Base-by-base conservation (phyloP, 2,113 vertebrate genomes). In the Pseudorectes ferrugineus region DNA sequence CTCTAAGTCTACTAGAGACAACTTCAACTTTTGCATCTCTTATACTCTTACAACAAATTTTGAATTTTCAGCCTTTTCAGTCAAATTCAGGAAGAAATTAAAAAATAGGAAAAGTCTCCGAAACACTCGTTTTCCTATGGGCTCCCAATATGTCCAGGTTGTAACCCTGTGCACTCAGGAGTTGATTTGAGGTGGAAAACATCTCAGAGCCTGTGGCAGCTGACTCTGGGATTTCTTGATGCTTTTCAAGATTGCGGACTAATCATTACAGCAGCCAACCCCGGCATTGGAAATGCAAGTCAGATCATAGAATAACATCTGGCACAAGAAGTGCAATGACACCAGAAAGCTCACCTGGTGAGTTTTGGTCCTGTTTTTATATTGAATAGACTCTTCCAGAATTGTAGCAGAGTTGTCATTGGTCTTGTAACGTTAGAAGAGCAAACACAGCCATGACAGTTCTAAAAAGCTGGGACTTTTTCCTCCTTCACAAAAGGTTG, bases 291-390 rank as follows among this genome's bases (percentile, higher is more conserved):
- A 79, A 68, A 45, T 38, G 20, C 12, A 43, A 65, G 42, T 58
- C 75, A 73, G 28, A 19, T 48, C 23, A 8, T 5, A 71, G 49
- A 40, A 48, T 40, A 59, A 46, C 21, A 19, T 46, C 42, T 26
- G 46, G 19, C 17, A n/a, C 38, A 57, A 31, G 1, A 51, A 40
- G 28, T 0, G 0, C 28, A 61, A 0, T 28, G 58, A 38, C 33
- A 59, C 7, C n/a, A 33, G 28, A 43, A 40, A 36, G 25, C 33
- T 28, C 4, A 22, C 5, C 14, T 66, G 29, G 48, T 23, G 8
- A 42, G 22, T 61, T 76, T 35, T 36, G n/a, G 18, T 68, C 11
- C 25, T 24, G 14, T 3, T 91, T 86, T 49, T 66, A 14, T 76
- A 79, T 85, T 67, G 14, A 57, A 57, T 35, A n/a, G 15, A 11